phyloP scores from a whole-genome alignment of 2,797 vertebrate species.

The Oreochromis grahami region DNA sequence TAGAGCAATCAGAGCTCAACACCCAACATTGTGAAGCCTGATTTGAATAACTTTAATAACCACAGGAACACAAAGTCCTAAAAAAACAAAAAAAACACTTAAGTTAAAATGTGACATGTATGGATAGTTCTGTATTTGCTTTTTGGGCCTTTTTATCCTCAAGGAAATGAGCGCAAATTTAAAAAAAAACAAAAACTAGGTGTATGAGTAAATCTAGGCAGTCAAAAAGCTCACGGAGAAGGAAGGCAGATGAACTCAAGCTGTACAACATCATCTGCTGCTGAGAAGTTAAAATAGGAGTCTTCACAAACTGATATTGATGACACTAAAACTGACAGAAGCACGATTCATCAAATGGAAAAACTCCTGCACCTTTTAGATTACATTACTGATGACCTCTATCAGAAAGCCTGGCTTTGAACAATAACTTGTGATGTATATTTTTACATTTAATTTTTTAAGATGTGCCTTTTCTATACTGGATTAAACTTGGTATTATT shows the following conservation, averaged over 20 bases:
- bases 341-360: neutral
- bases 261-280: neutral
- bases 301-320: neutral
- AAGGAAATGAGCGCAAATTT: neutral
- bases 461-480: neutral
- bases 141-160: neutral
- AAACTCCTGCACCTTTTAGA: neutral
- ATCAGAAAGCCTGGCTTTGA: neutral
- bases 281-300: neutral
- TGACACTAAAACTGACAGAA: neutral
- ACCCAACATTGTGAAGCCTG: neutral
- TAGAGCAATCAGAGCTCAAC: neutral
- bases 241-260: neutral
- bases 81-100: neutral
- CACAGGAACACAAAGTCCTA: neutral
- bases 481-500: neutral
- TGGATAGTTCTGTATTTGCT: neutral
- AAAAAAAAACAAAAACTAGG: neutral
- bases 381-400: neutral
- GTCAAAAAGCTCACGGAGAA: neutral
- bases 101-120: neutral
- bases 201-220: neutral
- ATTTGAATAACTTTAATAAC: constrained; percentile 14
- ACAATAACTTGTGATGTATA: neutral
- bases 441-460: neutral